These are phyloP conservation scores for Lasiurus cinereus DNA, from an alignment of 2,113 vertebrate genomes.

Conservation along the genomic window DNA sequence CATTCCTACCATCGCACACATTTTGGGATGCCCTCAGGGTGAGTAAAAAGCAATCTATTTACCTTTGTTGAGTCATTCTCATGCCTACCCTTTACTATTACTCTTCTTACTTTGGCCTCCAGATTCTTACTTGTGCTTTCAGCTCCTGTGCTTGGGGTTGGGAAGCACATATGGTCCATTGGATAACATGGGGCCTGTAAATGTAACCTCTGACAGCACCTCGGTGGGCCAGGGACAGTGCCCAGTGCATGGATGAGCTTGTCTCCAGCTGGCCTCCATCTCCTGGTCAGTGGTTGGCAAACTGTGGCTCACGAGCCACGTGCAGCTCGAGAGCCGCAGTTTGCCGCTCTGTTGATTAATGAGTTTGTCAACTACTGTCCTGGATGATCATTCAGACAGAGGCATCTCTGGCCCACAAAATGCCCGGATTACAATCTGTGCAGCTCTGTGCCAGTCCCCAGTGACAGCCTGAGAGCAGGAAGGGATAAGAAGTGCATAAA, in stretches of 20 bases:
- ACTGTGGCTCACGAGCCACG: too few relatives aligned
- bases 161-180: neutral
- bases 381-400: neutral
- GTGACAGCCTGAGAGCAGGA: neutral
- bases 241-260: neutral
- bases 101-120: slow-evolving; percentile 24
- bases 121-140: neutral
- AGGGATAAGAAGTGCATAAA: neutral
- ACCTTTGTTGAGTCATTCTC: slow-evolving; percentile 42
- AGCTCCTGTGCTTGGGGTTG: neutral
- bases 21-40: neutral
- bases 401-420: neutral
- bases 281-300: neutral
- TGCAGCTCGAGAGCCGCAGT: too few relatives aligned
- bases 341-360: too few relatives aligned
- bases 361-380: too few relatives aligned
- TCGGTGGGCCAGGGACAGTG: neutral
- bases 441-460: neutral
- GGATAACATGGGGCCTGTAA: neutral
- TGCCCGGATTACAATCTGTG: neutral
- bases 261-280: neutral
- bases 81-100: neutral
- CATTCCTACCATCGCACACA: neutral
- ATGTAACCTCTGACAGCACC: neutral
- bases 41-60: slow-evolving; percentile 24